Conservation (phyloP, 2,888 invertebrate genomes). For the Agonopterix heracliana region DNA sequence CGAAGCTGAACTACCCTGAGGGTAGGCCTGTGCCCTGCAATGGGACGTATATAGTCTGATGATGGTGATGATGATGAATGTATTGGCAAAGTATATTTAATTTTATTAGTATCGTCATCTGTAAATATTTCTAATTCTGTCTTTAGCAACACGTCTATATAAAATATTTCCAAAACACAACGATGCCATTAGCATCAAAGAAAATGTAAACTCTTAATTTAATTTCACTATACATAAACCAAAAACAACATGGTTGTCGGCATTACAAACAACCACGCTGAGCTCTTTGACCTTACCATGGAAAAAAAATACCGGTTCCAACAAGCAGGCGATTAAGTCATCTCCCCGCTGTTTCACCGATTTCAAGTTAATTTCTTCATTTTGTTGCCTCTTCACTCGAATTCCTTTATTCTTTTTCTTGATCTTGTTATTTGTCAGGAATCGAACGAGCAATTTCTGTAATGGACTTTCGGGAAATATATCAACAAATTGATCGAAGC, state of each 20-base stretch:
- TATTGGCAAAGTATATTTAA: no score
- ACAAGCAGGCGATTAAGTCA: slow-evolving; percentile 57
- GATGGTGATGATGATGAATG: no score
- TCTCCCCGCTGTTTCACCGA: slow-evolving; percentile 62
- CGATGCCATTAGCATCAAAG: no score
- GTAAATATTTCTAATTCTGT: no score
- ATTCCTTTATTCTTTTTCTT: slow-evolving; percentile 29
- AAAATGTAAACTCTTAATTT: no score
- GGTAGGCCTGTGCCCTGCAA: no score
- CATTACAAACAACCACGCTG: slow-evolving; percentile 37
- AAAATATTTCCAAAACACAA: no score
- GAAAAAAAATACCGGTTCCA: slow-evolving; percentile 49
- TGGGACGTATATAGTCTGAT: no score
- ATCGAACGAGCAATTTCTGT: slow-evolving; percentile 61
- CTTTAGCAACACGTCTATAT: no score
- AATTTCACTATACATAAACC: no score
- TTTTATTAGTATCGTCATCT: no score
- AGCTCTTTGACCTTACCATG: slow-evolving; percentile 32
- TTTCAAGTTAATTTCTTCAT: slow-evolving; percentile 69
- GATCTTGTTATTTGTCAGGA: slow-evolving; percentile 29
- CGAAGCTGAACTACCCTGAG: no score
- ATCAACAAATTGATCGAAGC: slow-evolving; percentile 29
- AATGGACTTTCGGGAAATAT: slow-evolving; percentile 39
- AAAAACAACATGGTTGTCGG: slow-evolving; percentile 24
- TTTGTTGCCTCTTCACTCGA: slow-evolving; percentile 38